Evolutionary conservation across 2,113 vertebrate genomes (phyloP), one percentile per base, ranked within the genome.

Genomic region (Lophochroa leadbeateri): DNA sequence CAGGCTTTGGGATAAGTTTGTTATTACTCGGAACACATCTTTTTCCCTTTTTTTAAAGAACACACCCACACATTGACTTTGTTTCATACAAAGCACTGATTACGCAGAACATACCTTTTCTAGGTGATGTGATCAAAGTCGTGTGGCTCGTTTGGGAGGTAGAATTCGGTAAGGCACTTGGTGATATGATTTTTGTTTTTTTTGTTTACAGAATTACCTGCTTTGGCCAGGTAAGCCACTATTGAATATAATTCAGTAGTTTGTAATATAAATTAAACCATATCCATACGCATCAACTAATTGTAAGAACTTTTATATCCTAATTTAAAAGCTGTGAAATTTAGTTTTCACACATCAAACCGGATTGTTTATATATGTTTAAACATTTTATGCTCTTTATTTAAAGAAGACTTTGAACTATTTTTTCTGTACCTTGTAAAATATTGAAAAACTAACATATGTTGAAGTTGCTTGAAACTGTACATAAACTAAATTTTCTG

Each of bases 401-500:
- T 99, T 99, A 99, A 98, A 99, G 98, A 99, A 98, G 98, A 99
- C 98, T 98, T 98, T 98, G 98, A 99, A 98, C 98, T 99, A 99
- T 99, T 99, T 98, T 98, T 98, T 98, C 98, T 98, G 98, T 98
- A 98, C 98, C 98, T 98, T 99, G 99, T 99, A 99, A 99, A 98
- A 99, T 99, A 99, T 98, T 98, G 99, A 98, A 98, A 98, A 99
- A 98, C 98, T 99, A 99, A 98, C 98, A 98, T 98, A 98, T 98
- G 97, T 98, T 98, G 98, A 98, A 98, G 97, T 98, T 98, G 98
- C 98, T 98, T 98, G 98, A 98, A 98, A 98, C 98, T 99, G 99
- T 99, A 99, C 96, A 99, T 99, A 99, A 98, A 98, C 98, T 98
- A 99, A 99, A 98, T 98, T 98, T 99, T 99, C 98, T 98, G 98